Conservation (phyloP, 2,888 invertebrate genomes). For the Sphaeridia pumilis region DNA sequence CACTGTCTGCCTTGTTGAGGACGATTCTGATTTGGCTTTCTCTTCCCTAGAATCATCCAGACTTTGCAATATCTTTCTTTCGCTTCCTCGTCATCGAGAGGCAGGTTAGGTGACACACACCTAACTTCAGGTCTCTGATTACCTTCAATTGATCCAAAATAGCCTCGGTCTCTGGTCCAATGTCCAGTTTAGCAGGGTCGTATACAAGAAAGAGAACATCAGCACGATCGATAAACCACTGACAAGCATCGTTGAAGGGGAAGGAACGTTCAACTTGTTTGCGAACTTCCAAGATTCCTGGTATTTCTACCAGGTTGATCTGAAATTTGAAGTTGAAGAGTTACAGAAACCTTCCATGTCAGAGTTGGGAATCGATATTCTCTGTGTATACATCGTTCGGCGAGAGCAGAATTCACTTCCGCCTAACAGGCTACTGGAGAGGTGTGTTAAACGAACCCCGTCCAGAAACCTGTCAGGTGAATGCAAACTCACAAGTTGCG, state of each 20-base stretch:
- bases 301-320: slow-evolving; percentile 93
- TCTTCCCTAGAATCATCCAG: slow-evolving; percentile 22
- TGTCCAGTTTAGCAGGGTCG: slow-evolving; percentile 89
- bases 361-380: neutral
- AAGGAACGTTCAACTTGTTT: slow-evolving; percentile 86
- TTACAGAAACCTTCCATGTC: neutral
- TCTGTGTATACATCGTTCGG: neutral
- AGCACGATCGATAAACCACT: slow-evolving; percentile 94
- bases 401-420: slow-evolving; percentile 14
- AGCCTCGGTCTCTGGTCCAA: slow-evolving; percentile 87
- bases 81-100: neutral
- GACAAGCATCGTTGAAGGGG: slow-evolving; percentile 90
- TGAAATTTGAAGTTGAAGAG: slow-evolving; percentile 39
- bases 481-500: slow-evolving; percentile 22
- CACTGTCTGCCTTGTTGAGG: slow-evolving; percentile 86
- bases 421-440: slow-evolving; percentile 40
- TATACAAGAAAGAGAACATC: slow-evolving; percentile 91
- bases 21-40: slow-evolving; percentile 67
- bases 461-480: slow-evolving; percentile 38
- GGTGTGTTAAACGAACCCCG: slow-evolving; percentile 36
- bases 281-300: slow-evolving; percentile 84
- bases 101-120: neutral
- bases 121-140: slow-evolving; percentile 10
- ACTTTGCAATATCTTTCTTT: neutral
- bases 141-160: slow-evolving; percentile 90